Conservation (phyloP, 1,140 invertebrate genomes). For the Drosophila bifasciata region DNA sequence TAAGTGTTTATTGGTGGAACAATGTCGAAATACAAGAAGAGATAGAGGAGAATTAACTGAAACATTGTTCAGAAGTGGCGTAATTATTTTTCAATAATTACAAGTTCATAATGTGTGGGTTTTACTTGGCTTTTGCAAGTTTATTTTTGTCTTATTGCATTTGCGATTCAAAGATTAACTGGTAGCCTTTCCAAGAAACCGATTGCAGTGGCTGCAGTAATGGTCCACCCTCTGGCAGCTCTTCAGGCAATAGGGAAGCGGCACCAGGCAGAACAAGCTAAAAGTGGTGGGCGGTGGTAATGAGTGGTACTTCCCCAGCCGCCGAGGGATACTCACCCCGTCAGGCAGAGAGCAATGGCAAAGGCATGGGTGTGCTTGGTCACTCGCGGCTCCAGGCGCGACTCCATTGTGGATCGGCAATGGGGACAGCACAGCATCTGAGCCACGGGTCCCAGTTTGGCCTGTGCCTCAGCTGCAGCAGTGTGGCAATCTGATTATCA, state of each 20-base stretch:
- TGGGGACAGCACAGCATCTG: conserved; percentile 35
- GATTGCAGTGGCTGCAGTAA: conserved; percentile 87
- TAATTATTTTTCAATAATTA: no score
- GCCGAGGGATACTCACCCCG: conserved; percentile 26
- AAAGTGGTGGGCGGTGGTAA: neutral
- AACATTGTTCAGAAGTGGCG: no score
- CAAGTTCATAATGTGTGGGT: no score
- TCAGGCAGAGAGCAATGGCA: conserved; percentile 38
- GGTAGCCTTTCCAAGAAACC: conserved; percentile 86
- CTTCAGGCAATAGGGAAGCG: conserved; percentile 88
- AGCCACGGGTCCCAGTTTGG: conserved; percentile 24
- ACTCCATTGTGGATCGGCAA: conserved; percentile 31
- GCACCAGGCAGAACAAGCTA: conserved; percentile 67
- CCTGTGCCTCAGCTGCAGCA: neutral
- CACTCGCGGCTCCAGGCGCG: conserved; percentile 28
- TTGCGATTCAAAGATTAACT: conserved; percentile 3
- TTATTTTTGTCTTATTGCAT: neutral
- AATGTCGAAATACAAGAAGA: no score
- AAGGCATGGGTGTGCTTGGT: conserved; percentile 45
- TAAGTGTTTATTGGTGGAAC: no score
- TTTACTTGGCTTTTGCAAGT: no score
- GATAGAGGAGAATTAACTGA: no score
- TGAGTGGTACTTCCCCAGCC: neutral
- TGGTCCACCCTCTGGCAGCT: conserved; percentile 87
- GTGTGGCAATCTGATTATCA: neutral